Evolutionary conservation across 2,888 invertebrate genomes (phyloP).

Genomic region (Patella caerulea): DNA sequence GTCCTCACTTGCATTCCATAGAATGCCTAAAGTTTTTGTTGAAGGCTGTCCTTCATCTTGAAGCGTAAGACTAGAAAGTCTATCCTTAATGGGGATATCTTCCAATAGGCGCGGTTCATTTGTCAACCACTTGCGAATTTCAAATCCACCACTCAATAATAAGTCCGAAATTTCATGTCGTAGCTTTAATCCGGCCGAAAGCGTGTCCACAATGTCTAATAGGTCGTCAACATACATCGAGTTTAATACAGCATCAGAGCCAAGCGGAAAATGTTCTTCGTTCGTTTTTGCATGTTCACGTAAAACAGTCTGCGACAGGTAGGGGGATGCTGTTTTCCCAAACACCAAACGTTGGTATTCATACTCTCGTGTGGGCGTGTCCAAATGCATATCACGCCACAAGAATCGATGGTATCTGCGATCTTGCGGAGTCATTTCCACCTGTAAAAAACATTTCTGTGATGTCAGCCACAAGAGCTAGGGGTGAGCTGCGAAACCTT

Average conservation of each 20-base stretch:
- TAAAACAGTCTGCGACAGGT: not conserved
- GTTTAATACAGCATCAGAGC: not conserved
- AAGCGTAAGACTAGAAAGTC: not conserved
- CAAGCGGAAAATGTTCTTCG: not conserved
- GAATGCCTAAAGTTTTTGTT: not conserved
- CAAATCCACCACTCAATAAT: not conserved
- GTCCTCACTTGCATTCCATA: constrained; percentile 1
- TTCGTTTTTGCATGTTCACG: not conserved
- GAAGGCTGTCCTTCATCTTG: not conserved
- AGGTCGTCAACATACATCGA: not conserved
- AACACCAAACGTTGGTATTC: not conserved
- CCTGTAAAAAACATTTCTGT: not conserved
- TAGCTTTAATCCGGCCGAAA: not conserved
- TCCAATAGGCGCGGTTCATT: not conserved
- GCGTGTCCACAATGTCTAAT: not conserved
- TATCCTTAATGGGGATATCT: not conserved
- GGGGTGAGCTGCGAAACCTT: not conserved
- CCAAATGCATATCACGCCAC: not conserved
- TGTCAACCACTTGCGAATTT: not conserved
- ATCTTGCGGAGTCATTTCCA: not conserved
- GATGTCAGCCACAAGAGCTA: not conserved
- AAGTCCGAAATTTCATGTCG: not conserved
- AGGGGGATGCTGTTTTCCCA: not conserved
- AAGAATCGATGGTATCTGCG: not conserved
- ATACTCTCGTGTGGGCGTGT: not conserved